Base-by-base conservation (phyloP, 2,797 vertebrate genomes). In the Staurois parvus region DNA sequence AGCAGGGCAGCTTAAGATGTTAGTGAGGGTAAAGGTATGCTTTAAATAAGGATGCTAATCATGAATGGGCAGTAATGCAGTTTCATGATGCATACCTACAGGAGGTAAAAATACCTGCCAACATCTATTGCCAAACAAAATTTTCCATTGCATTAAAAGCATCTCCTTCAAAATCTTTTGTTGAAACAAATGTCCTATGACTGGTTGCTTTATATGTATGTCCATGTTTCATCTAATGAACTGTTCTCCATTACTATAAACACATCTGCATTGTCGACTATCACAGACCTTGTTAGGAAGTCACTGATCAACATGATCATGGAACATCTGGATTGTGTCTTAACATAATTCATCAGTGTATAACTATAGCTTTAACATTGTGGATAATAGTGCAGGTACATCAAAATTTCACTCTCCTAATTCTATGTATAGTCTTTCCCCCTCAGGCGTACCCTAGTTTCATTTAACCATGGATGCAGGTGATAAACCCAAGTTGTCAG, bases 401-500 rank as follows among this genome's bases (percentile, higher is more conserved):
- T 87, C 59, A 87, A 87, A 73, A 79, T 87, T 72, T 68, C 76
- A 67, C 64, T 37, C 67, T 79, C n/a, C 75, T 79, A 83, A 87
- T 83, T 83, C 85, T 87, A 83, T 83, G 80, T 87, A 87, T 87
- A 87, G 85, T 82, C 40, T 87, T 83, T 78, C 59, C 45, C 84
- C 85, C 81, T 74, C 68, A 83, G 85, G 85, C 85, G 83, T 87
- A 83, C 80, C 85, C 85, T 87, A 29, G 75, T 83, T 87, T 83
- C 85, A 87, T 87, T 83, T 87, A 83, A 87, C 73, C 74, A 83
- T 87, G 80, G 85, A 77, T 79, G 56, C 80, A 83, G 75, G 75
- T 83, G 85, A 87, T 87, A 87, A 87, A 87, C 85, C 76, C 69
- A 83, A 83, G 68, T 83, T 87, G 85, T 79, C 85, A 87, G 80